Evolutionary conservation across 2,888 invertebrate genomes (phyloP), one percentile per base, ranked within the genome.

Genomic region (Aplocera efformata): DNA sequence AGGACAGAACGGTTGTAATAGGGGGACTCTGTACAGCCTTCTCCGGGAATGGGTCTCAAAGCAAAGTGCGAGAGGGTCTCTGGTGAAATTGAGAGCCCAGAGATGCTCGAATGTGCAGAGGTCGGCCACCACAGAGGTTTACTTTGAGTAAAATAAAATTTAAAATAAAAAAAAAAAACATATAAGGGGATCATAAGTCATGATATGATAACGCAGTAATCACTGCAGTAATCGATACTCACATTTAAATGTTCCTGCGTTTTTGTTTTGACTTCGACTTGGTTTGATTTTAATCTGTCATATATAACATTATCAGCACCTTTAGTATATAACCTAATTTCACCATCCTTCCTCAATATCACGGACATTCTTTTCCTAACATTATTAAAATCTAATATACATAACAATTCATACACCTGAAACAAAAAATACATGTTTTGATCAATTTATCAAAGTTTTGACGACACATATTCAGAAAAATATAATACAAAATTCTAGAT

Each of bases 341-440:
- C 92, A 56, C 94, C 94, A 77, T 95, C 94, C 76, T 91, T 92
- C 69, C 95, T 90, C 67, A 97, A 88, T 74, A 97, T 95, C 67
- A 99, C 99, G 57, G 99, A 99, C 99, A 99, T 99, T 77, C 99
- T 90, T 89, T 99, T 99, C 63, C 99, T 91, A 60, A 98, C 96
- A 89, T 99, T 99, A 90, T 99, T 98, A 89, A 99, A 99, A 90
- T 99, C 99, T 72, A 99, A 92, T 83, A 99, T 99, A 84, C 97
- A 97, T 60, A 99, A 90, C 64, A 99, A 91, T 81, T 99, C 98
- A 88, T 98, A 98, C 60, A 97, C 94, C 91, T 94, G 90, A 52
- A 80, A 76, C 69, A 72, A 72, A 42, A 38, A 61, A 25, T 47
- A 11, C 7, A 37, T 6, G 25, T 24, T 31, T 20, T 32, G 22